Percentiles rank a stretch among this genome's conserved stretches.
These are phyloP conservation scores for Deroplatys truncata DNA, from an alignment of 2,888 invertebrate genomes.

Conservation along the genomic window DNA sequence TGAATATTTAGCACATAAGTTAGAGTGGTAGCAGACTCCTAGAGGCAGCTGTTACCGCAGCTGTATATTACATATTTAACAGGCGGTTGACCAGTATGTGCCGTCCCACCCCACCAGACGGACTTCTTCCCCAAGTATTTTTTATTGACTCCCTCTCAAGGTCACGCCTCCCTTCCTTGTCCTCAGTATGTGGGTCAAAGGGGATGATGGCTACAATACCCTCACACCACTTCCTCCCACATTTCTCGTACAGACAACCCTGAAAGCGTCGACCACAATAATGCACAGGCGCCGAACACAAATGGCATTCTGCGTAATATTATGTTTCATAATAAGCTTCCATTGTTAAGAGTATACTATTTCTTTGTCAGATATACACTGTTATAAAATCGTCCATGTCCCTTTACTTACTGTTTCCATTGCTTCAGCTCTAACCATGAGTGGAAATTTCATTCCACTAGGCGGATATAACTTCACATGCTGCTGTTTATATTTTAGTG, in stretches of 20 bases:
- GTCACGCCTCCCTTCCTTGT: background rate
- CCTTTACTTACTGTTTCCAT: too few species aligned
- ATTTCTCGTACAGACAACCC: background rate
- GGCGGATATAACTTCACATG: too few species aligned
- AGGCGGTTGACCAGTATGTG: slow-evolving; percentile 5
- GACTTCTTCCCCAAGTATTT: background rate
- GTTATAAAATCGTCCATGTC: too few species aligned
- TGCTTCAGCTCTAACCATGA: too few species aligned
- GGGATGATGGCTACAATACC: background rate
- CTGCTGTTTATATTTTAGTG: too few species aligned
- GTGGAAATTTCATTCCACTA: too few species aligned
- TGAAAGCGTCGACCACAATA: background rate
- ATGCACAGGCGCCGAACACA: too few species aligned
- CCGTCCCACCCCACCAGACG: background rate
- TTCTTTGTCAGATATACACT: too few species aligned
- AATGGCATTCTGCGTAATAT: too few species aligned
- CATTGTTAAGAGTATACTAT: too few species aligned
- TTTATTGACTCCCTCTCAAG: background rate
- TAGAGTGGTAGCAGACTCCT: background rate
- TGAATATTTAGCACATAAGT: background rate
- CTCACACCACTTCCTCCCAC: background rate
- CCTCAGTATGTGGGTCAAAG: slow-evolving; percentile 14
- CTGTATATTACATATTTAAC: background rate
- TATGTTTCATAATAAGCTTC: too few species aligned
- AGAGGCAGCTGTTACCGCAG: background rate